These are phyloP conservation scores for Motacilla tschutschensis DNA, from an alignment of 2,113 vertebrate genomes.

Conservation along the genomic window DNA sequence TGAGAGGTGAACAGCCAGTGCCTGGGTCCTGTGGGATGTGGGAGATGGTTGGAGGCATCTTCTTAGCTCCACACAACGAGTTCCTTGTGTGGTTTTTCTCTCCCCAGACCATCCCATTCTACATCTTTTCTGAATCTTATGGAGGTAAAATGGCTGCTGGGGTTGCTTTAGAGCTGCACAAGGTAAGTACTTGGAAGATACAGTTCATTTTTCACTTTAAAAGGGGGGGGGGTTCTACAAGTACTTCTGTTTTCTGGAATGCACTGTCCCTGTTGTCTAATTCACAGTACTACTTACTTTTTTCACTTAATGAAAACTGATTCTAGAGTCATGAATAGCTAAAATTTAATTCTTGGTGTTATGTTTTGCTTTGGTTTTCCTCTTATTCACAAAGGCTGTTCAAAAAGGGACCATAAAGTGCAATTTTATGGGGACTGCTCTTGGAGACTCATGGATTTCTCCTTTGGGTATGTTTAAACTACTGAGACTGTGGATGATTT, in stretches of 20 bases:
- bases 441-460: slow-evolving; percentile 97
- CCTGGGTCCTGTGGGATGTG: background rate
- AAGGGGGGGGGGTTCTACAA: rapidly evolving
- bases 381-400: slow-evolving; percentile 72
- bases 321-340: background rate
- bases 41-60: background rate
- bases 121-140: slow-evolving; percentile 96
- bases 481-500: background rate
- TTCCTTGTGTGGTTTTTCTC: slow-evolving; percentile 11
- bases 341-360: background rate
- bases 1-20: background rate
- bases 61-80: rapidly evolving
- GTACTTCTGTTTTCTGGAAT: background rate
- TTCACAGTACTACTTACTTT: background rate
- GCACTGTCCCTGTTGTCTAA: background rate
- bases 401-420: slow-evolving; percentile 80
- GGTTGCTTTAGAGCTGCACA: slow-evolving; percentile 80
- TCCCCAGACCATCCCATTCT: slow-evolving; percentile 86
- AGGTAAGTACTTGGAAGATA: slow-evolving; percentile 68
- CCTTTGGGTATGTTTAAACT: slow-evolving; percentile 81
- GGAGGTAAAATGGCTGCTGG: slow-evolving; percentile 97
- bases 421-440: slow-evolving; percentile 88
- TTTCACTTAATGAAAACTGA: background rate
- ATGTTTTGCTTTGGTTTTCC: background rate
- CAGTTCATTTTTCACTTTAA: background rate